A percentile compares a stretch with the other conserved stretches of the same genome.
These are phyloP conservation scores for Boulengeromyrus knoepffleri DNA, from an alignment of 2,113 vertebrate species.

Conservation along the genomic window DNA sequence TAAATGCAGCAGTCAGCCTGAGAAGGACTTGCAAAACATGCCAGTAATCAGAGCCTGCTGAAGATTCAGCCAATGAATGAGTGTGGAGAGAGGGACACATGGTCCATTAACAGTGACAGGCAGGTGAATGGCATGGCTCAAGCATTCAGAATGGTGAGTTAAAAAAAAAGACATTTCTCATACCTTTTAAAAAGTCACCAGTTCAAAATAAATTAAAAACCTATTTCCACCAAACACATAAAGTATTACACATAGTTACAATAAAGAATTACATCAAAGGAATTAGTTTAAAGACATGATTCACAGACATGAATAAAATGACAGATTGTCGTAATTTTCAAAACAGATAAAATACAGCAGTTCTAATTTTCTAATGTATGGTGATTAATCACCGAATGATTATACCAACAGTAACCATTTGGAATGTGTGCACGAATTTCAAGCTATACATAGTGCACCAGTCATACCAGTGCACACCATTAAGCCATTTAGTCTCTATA, in stretches of 20 bases:
- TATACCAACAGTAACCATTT: background rate
- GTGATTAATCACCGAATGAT: background rate
- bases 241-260: background rate
- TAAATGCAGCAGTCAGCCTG: background rate
- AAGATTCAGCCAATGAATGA: background rate
- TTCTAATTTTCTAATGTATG: background rate
- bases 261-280: background rate
- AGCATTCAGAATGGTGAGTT: background rate
- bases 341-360: background rate
- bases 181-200: background rate
- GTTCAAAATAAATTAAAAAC: background rate
- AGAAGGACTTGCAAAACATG: background rate
- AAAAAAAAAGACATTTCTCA: background rate
- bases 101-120: background rate
- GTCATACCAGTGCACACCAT: background rate
- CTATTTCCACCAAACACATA: background rate
- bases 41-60: background rate
- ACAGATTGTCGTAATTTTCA: background rate
- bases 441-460: background rate
- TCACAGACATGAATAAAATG: background rate
- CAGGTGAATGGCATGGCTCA: background rate
- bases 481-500: background rate
- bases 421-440: background rate
- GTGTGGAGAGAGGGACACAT: background rate
- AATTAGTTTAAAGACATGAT: background rate